These are phyloP conservation scores for Heliconius hewitsoni DNA, from an alignment of 1,140 invertebrate species.

Conservation along the genomic window DNA sequence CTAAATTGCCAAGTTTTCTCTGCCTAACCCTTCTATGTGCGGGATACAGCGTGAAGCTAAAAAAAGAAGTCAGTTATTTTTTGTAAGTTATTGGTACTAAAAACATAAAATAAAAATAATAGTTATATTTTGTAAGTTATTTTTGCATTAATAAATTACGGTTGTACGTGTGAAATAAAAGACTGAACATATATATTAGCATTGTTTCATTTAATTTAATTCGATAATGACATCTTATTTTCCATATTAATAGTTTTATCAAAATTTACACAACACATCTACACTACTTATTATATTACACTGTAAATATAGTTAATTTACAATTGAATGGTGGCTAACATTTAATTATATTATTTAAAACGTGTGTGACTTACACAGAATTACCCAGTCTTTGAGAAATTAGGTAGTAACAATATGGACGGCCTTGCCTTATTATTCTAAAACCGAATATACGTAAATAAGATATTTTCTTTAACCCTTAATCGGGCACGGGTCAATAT, in stretches of 20 bases:
- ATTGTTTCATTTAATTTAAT: constrained; percentile 60
- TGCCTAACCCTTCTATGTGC: too few species aligned
- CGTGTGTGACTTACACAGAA: constrained; percentile 19
- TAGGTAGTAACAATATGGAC: constrained; percentile 68
- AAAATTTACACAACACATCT: constrained; percentile 74
- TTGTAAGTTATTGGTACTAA: too few species aligned
- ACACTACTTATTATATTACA: constrained; percentile 67
- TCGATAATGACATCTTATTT: constrained; percentile 33
- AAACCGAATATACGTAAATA: constrained; percentile 15
- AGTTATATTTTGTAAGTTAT: not conserved
- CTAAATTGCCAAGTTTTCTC: too few species aligned
- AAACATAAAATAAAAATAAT: not conserved
- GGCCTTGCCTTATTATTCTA: constrained; percentile 64
- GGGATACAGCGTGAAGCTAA: too few species aligned
- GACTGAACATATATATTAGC: constrained; percentile 62
- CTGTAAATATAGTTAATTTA: constrained; percentile 66
- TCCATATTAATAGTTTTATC: constrained; percentile 60
- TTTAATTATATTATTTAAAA: constrained; percentile 7
- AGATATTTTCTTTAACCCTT: not conserved
- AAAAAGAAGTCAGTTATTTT: too few species aligned
- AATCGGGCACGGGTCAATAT: too few species aligned
- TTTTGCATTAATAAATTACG: not conserved
- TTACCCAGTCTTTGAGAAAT: constrained; percentile 63
- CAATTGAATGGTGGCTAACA: constrained; percentile 28
- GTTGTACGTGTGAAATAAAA: constrained; percentile 54